Conservation (phyloP, 2,797 vertebrate species). For the Poeciliopsis gracilis region DNA sequence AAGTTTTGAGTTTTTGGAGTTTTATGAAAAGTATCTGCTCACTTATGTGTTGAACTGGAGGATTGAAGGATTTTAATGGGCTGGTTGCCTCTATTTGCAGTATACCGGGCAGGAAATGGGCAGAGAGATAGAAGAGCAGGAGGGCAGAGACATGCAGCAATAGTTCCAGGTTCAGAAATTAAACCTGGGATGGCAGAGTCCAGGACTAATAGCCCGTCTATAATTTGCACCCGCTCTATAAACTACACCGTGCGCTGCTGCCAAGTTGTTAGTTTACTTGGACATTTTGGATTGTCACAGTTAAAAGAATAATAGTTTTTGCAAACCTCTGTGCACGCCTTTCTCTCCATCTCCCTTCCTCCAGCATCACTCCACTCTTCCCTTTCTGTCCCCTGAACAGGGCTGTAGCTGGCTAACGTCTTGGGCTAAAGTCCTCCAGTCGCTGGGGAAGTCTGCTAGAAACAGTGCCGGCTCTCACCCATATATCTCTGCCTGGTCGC, state of each 20-base stretch:
- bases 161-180: not conserved
- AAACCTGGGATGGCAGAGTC: not conserved
- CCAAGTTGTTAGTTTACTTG: not conserved
- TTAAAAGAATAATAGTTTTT: not conserved
- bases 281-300: not conserved
- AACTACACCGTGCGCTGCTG: not conserved
- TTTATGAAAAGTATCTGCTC: not conserved
- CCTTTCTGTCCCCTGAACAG: slow-evolving; percentile 23
- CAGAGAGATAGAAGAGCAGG: not conserved
- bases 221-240: not conserved
- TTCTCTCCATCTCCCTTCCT: not conserved
- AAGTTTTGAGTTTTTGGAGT: not conserved
- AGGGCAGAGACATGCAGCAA: not conserved
- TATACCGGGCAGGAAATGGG: not conserved
- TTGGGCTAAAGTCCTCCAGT: slow-evolving; percentile 30
- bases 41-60: not conserved
- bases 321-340: not conserved
- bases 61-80: not conserved
- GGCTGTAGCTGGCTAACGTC: slow-evolving; percentile 40
- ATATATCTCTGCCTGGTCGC: slow-evolving; percentile 64
- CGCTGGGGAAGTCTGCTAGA: slow-evolving; percentile 42
- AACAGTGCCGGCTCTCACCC: slow-evolving; percentile 43
- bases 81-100: not conserved
- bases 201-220: not conserved
- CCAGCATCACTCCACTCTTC: slow-evolving; percentile 12